Conservation (phyloP, 2,797 vertebrate species). For the Dendrocincla tyrannina region DNA sequence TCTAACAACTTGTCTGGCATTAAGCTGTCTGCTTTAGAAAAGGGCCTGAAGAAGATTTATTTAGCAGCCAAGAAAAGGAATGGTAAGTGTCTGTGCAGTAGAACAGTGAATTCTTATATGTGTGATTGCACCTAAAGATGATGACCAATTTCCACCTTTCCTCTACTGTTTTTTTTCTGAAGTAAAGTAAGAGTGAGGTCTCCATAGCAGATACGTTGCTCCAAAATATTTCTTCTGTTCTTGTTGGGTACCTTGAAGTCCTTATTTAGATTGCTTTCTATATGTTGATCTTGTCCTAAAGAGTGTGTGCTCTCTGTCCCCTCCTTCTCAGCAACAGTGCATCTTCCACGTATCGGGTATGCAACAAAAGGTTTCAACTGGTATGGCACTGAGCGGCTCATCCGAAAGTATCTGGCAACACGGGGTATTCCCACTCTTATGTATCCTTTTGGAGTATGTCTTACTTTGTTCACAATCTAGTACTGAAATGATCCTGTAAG, state of each 20-base stretch:
- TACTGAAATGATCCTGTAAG: not conserved
- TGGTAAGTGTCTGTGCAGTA: slow-evolving; percentile 72
- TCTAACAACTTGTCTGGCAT: slow-evolving; percentile 88
- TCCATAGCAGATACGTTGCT: not conserved
- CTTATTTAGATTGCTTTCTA: not conserved
- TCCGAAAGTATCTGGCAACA: slow-evolving; percentile 86
- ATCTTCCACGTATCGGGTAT: slow-evolving; percentile 92
- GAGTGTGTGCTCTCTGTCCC: not conserved
- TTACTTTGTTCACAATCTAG: not conserved
- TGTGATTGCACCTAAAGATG: not conserved
- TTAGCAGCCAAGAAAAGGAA: slow-evolving; percentile 82
- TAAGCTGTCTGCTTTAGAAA: slow-evolving; percentile 85
- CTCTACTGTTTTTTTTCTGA: not conserved
- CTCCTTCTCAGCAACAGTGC: slow-evolving; percentile 83
- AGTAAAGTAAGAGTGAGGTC: not conserved
- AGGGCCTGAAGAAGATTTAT: slow-evolving; percentile 88
- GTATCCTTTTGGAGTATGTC: slow-evolving; percentile 80
- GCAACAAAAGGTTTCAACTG: slow-evolving; percentile 92
- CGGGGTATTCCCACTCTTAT: slow-evolving; percentile 85
- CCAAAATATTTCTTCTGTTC: not conserved
- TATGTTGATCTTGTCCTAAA: not conserved
- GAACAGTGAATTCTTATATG: not conserved
- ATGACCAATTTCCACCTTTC: not conserved
- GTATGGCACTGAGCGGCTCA: slow-evolving; percentile 92
- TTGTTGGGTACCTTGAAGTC: not conserved